Conservation (phyloP, 64 coral and sea anemone species). For the Orbicella faveolata region DNA sequence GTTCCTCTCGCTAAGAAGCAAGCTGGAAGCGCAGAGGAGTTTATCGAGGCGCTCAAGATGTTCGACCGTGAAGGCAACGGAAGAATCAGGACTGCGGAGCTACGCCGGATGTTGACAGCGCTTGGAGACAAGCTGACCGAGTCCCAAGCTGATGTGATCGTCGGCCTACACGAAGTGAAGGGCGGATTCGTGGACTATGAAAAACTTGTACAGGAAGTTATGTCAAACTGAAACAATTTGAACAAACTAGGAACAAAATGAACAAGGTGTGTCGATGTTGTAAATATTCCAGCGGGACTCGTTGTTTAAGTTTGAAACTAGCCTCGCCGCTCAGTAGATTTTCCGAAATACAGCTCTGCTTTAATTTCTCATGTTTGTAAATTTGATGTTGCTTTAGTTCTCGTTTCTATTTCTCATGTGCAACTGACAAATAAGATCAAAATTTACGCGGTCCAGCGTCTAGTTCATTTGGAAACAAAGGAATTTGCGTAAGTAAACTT, state of each 20-base stretch:
- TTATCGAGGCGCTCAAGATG: slow-evolving; percentile 41
- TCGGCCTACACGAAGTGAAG: slow-evolving; percentile 34
- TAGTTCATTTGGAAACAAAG: neutral
- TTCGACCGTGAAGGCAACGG: slow-evolving; percentile 59
- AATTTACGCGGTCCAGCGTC: neutral
- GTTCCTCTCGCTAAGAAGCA: slow-evolving; percentile 63
- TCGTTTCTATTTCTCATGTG: neutral
- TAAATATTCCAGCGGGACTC: neutral
- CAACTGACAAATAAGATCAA: neutral
- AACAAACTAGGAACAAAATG: neutral
- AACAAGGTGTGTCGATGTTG: neutral
- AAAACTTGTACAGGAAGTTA: slow-evolving; percentile 53
- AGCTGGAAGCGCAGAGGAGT: slow-evolving; percentile 37
- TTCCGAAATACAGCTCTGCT: neutral
- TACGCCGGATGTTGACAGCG: slow-evolving; percentile 39
- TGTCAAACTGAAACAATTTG: slow-evolving; percentile 31
- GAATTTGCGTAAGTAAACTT: slow-evolving; percentile 1
- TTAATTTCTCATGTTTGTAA: neutral
- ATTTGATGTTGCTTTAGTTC: neutral
- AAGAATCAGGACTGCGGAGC: slow-evolving; percentile 47
- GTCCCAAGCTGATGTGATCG: slow-evolving; percentile 42
- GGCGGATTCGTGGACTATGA: slow-evolving; percentile 52
- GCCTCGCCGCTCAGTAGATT: neutral
- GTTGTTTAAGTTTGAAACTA: neutral
- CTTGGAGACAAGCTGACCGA: slow-evolving; percentile 56